These are phyloP conservation scores for Hiodon tergisus DNA, from an alignment of 2,113 vertebrate genomes.

Conservation along the genomic window DNA sequence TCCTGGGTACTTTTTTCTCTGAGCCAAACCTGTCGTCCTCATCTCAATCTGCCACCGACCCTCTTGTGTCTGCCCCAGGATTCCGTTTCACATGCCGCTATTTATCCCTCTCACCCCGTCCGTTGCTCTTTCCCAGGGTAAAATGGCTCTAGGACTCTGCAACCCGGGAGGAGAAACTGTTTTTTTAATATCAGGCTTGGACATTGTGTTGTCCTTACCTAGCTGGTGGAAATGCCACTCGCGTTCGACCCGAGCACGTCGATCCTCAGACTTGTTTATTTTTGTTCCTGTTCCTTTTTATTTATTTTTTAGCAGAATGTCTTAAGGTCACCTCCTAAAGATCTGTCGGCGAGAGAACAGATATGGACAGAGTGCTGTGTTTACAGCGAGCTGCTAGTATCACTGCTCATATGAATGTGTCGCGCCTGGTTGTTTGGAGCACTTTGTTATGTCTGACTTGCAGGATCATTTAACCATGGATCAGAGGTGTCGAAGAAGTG, in stretches of 20 bases:
- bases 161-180: no score
- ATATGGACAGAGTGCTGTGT: no score
- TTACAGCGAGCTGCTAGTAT: background rate
- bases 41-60: background rate
- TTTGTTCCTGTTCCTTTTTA: no score
- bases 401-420: background rate
- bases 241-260: background rate
- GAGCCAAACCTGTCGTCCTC: background rate
- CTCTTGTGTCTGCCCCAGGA: background rate
- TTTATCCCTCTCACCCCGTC: background rate
- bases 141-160: no score
- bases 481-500: background rate
- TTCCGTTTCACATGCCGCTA: background rate
- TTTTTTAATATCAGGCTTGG: no score
- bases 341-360: no score
- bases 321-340: no score
- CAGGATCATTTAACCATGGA: conserved; percentile 5
- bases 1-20: background rate
- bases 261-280: no score
- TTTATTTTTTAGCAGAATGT: no score
- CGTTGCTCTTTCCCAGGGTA: background rate
- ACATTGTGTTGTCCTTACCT: background rate
- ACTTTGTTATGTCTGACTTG: background rate
- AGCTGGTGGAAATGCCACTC: background rate
- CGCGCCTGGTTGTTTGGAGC: background rate